Conservation (phyloP, 2,113 vertebrate genomes). For the Brachypteracias leptosomus region DNA sequence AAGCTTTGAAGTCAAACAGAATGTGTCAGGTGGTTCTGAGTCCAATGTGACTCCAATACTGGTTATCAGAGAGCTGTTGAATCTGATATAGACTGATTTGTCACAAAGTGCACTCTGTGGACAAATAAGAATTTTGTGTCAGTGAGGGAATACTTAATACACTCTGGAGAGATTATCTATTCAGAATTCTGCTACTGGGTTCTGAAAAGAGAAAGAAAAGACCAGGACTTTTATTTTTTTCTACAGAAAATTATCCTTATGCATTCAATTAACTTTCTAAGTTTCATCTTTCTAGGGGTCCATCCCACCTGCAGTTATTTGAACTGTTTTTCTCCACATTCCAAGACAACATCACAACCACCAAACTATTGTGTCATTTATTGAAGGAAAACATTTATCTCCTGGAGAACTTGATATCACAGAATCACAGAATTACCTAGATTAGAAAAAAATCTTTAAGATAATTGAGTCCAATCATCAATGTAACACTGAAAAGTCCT, state of each 20-base stretch:
- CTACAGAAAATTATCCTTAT: not conserved
- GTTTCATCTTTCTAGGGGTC: not conserved
- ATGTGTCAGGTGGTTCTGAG: not conserved
- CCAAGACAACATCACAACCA: not conserved
- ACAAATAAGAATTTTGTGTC: not conserved
- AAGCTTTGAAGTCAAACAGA: not conserved
- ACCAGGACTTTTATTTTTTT: accelerated
- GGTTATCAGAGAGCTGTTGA: not conserved
- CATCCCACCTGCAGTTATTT: not conserved
- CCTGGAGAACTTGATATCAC: not conserved
- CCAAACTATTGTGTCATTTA: not conserved
- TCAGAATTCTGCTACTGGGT: not conserved
- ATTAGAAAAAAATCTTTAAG: too few species aligned
- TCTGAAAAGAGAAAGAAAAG: not conserved
- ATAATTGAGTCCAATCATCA: too few species aligned
- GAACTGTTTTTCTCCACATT: not conserved
- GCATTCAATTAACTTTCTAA: not conserved
- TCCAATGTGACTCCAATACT: not conserved
- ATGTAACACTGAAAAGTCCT: too few species aligned
- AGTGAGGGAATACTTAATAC: not conserved
- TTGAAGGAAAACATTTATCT: not conserved
- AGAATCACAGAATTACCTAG: too few species aligned
- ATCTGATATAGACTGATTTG: not conserved
- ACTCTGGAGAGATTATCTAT: not conserved
- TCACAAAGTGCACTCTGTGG: not conserved